Evolutionary conservation across 2,888 invertebrate genomes (phyloP), one percentile per base, ranked within the genome.

Genomic region (Acleris emargana): DNA sequence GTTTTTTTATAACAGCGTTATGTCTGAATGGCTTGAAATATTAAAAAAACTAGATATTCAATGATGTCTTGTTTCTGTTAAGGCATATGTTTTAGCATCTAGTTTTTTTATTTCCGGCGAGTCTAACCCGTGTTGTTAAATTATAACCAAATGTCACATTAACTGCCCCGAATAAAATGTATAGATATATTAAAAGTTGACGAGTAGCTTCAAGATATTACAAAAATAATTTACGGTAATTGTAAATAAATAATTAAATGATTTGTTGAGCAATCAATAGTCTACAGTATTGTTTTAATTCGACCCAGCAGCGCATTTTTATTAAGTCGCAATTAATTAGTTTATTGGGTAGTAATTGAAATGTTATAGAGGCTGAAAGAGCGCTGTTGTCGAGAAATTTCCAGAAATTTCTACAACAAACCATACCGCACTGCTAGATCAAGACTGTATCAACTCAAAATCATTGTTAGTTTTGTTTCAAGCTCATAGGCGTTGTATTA

Each of bases 121-220:
- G 6, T 2, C 28, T 3, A 7, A 7, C 20, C 38, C 18, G 32
- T 13, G 28, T 25, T 47, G 57, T 58, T 58, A 17, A 11, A 57
- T 58, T 58, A 28, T 17, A 57, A 57, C 17, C 43, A 52, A 17
- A 58, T 58, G 50, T 51, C 58, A 42, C 50, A 59, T 51, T 16
- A 54, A 64, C 20, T 51, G 32, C 11, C 25, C 18, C 22, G 38
- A 51, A 45, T 22, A 54, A 50, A 52, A 47, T 60, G 51, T 61
- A 66, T 57, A 66, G 61, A 61, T 66, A 61, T 66, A 66, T 60
- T 28, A 9, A 55, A 64, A 54, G 66, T 61, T 66, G 61, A 61
- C 38, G 50, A 55, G 61, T 66, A 64, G 60, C 59, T 42, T 50
- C 49, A 49, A 45, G 25, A 50, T 60, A 64, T 64, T 64, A 58